These are phyloP conservation scores for Trialeurodes vaporariorum DNA, from an alignment of 1,140 invertebrate species.

Conservation along the genomic window DNA sequence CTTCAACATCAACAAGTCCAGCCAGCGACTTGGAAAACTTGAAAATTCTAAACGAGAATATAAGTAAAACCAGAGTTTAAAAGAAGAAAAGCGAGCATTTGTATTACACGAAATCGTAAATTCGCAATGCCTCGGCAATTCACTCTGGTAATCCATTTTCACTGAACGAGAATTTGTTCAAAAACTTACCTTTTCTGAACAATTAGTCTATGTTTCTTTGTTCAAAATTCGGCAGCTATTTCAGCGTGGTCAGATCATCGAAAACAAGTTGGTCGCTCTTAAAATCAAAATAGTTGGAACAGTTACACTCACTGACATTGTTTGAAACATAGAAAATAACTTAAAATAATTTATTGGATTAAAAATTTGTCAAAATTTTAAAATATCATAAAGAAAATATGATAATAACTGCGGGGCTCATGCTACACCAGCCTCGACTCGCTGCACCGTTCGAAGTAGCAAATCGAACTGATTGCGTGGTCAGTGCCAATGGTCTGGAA, in stretches of 20 bases:
- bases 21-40: too few species aligned
- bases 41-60: too few species aligned
- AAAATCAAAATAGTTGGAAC: not conserved
- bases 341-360: not conserved
- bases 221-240: not conserved
- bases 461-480: too few species aligned
- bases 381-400: not conserved
- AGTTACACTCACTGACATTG: too few species aligned
- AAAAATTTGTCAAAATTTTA: not conserved
- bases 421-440: too few species aligned
- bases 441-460: too few species aligned
- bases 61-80: not conserved
- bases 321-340: too few species aligned
- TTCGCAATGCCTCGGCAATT: not conserved
- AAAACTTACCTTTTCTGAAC: not conserved
- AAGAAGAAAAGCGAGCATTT: not conserved
- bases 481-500: too few species aligned
- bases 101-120: not conserved
- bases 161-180: not conserved
- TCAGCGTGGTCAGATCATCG: not conserved
- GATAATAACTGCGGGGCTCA: not conserved
- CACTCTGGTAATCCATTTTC: too few species aligned
- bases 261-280: too few species aligned
- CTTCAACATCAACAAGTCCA: too few species aligned
- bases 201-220: not conserved